A percentile compares a stretch with the other conserved stretches of the same genome.
Evolutionary conservation across 2,113 vertebrate species (phyloP).

Genomic region (Dasyornis broadbenti): DNA sequence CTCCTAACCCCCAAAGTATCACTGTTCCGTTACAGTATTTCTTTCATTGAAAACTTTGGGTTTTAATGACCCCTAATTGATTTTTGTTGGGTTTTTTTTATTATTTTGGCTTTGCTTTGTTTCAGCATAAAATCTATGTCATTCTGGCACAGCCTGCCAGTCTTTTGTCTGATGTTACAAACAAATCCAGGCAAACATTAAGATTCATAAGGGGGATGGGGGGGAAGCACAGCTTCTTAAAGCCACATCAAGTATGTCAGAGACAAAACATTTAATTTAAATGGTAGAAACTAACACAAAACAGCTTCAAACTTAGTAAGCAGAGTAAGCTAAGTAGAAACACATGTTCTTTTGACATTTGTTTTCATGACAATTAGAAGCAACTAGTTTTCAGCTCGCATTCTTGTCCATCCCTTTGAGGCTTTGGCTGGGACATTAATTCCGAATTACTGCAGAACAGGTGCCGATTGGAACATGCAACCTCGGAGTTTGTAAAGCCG

Average conservation of each 20-base stretch:
- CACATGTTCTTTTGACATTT: slow-evolving; percentile 58
- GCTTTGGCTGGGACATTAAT: background rate
- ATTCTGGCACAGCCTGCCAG: slow-evolving; percentile 27
- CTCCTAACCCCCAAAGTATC: slow-evolving; percentile 15
- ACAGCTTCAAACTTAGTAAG: slow-evolving; percentile 54
- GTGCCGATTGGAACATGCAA: background rate
- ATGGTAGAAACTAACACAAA: slow-evolving; percentile 60
- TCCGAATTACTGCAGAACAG: slow-evolving; percentile 30
- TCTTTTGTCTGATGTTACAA: slow-evolving; percentile 66
- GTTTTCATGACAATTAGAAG: slow-evolving; percentile 69
- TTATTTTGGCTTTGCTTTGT: slow-evolving; percentile 24
- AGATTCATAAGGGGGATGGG: slow-evolving; percentile 48
- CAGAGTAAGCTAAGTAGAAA: slow-evolving; percentile 49
- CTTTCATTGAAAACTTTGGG: slow-evolving; percentile 44
- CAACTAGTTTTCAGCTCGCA: slow-evolving; percentile 43
- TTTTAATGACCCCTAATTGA: slow-evolving; percentile 35
- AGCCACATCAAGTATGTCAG: slow-evolving; percentile 64
- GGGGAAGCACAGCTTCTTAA: slow-evolving; percentile 38
- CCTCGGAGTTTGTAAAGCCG: background rate
- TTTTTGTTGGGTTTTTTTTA: background rate
- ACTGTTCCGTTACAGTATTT: slow-evolving; percentile 21
- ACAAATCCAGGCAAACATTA: slow-evolving; percentile 69
- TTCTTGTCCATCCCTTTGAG: slow-evolving; percentile 25
- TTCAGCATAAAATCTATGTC: slow-evolving; percentile 54
- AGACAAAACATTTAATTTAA: slow-evolving; percentile 67